These are phyloP conservation scores for Venusia cambrica DNA, from an alignment of 2,888 invertebrate genomes.

Conservation along the genomic window DNA sequence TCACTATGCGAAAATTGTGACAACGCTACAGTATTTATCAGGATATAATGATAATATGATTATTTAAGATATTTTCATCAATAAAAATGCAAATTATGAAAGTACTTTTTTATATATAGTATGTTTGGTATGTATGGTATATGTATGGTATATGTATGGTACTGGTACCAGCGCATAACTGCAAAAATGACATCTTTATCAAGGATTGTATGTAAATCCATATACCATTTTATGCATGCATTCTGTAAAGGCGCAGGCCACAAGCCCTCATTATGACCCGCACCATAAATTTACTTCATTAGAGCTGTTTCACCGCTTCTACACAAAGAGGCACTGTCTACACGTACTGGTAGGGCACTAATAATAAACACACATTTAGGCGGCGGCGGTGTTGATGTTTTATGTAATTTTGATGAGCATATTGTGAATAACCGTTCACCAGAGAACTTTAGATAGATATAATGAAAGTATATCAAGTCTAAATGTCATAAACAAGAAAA, in stretches of 20 bases:
- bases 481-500: too few species aligned
- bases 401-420: slow-evolving; percentile 15
- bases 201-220: slow-evolving; percentile 30
- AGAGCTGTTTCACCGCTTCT: slow-evolving; percentile 28
- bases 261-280: slow-evolving; percentile 36
- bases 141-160: slow-evolving; percentile 1
- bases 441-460: too few species aligned
- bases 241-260: slow-evolving; percentile 22
- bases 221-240: slow-evolving; percentile 24
- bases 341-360: slow-evolving; percentile 14
- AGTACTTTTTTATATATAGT: too few species aligned
- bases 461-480: too few species aligned
- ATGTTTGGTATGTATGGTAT: too few species aligned
- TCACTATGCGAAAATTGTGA: too few species aligned
- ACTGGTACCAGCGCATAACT: slow-evolving; percentile 12
- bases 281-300: slow-evolving; percentile 50
- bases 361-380: slow-evolving; percentile 19
- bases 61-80: too few species aligned
- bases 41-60: too few species aligned
- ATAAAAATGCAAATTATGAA: too few species aligned
- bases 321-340: slow-evolving; percentile 32
- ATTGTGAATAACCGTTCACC: slow-evolving; percentile 14
- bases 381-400: slow-evolving; percentile 6
- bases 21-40: too few species aligned
- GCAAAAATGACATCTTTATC: slow-evolving; percentile 29